Base-by-base conservation (phyloP, 2,888 invertebrate genomes). In the Amblyteles armatorius region DNA sequence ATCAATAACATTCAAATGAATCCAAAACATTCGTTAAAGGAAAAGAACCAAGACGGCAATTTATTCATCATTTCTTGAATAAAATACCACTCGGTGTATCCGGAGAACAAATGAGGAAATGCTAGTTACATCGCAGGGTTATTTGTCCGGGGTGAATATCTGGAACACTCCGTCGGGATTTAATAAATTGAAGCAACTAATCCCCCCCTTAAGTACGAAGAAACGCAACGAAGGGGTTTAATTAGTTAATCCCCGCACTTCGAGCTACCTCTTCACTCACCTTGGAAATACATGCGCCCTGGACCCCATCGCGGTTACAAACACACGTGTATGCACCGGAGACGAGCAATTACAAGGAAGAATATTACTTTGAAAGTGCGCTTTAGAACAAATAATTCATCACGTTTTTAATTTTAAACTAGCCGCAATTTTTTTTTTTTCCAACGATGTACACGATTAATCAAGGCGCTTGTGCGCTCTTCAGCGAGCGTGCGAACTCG, bases 171-270 rank as follows among this genome's bases (percentile, higher is more conserved):
- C 52, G 22, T 52, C 5, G 52, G 67, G 52, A n/a, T n/a, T 67
- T 77, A 65, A 77, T 55, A 77, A 67, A 77, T 77, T n/a, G 40
- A 5, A 16, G n/a, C 36, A 40, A 40, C 52, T 77, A 77, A 77
- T 55, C 26, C 67, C 40, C 50, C 50, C 40, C 40, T 26, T 67
- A 67, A 40, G 36, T 52, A 77, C 40, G 13, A 26, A n/a, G 77
- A 67, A 67, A 11, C 44, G 44, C 67, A 67, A 16, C 40, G 77
- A 55, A 52, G 67, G 52, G 50, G 36, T 68, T 77, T 55, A 52
- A 77, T 67, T 77, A 67, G 52, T 67, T 77, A 67, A 77, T 52
- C 77, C 77, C 6, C 7, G 77, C 52, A 67, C 67, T 36, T 55
- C 36, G 16, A 3, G 52, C 4, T 13, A 22, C 6, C 40, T 67